These are phyloP conservation scores for Neoascia interrupta DNA, from an alignment of 2,888 invertebrate species.

Conservation along the genomic window DNA sequence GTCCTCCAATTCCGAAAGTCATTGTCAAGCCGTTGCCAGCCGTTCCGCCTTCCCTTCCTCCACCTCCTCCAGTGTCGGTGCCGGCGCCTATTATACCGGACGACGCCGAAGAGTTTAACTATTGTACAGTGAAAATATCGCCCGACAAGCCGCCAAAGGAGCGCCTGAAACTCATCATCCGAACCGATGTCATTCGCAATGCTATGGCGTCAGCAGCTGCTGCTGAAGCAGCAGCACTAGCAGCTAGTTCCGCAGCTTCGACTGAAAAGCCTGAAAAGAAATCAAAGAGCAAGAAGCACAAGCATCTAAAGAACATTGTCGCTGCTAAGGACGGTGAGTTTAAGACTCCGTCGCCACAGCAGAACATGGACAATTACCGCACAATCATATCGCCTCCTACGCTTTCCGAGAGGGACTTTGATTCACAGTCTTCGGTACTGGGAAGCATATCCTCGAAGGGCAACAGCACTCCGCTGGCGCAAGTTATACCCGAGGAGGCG, in stretches of 20 bases:
- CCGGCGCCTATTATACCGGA: slow-evolving; percentile 73
- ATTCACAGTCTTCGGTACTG: slow-evolving; percentile 79
- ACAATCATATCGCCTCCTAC: slow-evolving; percentile 80
- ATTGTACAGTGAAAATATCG: slow-evolving; percentile 78
- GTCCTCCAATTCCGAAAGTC: slow-evolving; percentile 58
- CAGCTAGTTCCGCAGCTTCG: slow-evolving; percentile 70
- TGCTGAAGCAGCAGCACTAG: slow-evolving; percentile 74
- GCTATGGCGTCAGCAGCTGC: slow-evolving; percentile 78
- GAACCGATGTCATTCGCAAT: slow-evolving; percentile 78
- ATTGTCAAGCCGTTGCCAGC: slow-evolving; percentile 53
- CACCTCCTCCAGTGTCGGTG: slow-evolving; percentile 31
- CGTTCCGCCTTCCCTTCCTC: slow-evolving; percentile 5
- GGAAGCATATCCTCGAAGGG: slow-evolving; percentile 79
- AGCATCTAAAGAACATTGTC: slow-evolving; percentile 74
- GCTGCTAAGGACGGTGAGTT: slow-evolving; percentile 73
- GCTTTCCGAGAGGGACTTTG: slow-evolving; percentile 80
- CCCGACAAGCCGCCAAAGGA: slow-evolving; percentile 80
- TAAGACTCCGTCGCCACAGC: slow-evolving; percentile 81
- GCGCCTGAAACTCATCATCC: slow-evolving; percentile 80
- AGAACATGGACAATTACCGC: slow-evolving; percentile 79
- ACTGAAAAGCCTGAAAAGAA: slow-evolving; percentile 72
- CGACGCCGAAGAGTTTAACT: slow-evolving; percentile 78
- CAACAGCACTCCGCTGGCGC: slow-evolving; percentile 77
- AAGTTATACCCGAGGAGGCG: slow-evolving; percentile 77
- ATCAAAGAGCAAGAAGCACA: slow-evolving; percentile 78